Evolutionary conservation across 2,797 vertebrate genomes (phyloP).

Genomic region (Margarornis squamiger): DNA sequence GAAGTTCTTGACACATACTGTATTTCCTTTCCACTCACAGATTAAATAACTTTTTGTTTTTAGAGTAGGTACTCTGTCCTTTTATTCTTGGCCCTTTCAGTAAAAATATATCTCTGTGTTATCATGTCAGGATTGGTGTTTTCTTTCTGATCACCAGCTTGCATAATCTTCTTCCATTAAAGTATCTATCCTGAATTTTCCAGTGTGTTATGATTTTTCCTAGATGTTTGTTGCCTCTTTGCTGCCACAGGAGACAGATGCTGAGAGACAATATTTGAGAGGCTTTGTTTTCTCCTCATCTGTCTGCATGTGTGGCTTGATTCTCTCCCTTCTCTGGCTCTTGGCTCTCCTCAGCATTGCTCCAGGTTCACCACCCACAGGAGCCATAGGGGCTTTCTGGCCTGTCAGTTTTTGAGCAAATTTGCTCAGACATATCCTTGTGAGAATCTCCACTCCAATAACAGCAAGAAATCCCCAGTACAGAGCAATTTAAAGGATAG

Average conservation of each 20-base stretch:
- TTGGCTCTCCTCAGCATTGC: conserved; percentile 30
- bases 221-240: background rate
- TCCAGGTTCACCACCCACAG: conserved; percentile 10
- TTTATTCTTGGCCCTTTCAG: background rate
- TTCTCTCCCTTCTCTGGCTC: background rate
- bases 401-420: conserved; percentile 34
- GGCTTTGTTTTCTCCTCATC: conserved; percentile 9
- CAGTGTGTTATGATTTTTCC: background rate
- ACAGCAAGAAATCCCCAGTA: conserved; percentile 6
- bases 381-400: background rate
- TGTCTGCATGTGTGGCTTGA: background rate
- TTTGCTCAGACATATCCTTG: conserved; percentile 37
- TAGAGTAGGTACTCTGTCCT: background rate
- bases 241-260: background rate
- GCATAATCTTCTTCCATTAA: background rate
- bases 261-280: background rate
- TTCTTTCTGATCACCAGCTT: background rate
- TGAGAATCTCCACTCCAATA: conserved; percentile 17
- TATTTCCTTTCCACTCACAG: background rate
- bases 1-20: background rate
- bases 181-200: background rate
- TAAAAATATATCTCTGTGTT: background rate
- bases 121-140: background rate
- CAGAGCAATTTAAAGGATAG: background rate
- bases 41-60: background rate